Conservation (phyloP, 2,113 vertebrate genomes). For the Illadopsis cleaveri region DNA sequence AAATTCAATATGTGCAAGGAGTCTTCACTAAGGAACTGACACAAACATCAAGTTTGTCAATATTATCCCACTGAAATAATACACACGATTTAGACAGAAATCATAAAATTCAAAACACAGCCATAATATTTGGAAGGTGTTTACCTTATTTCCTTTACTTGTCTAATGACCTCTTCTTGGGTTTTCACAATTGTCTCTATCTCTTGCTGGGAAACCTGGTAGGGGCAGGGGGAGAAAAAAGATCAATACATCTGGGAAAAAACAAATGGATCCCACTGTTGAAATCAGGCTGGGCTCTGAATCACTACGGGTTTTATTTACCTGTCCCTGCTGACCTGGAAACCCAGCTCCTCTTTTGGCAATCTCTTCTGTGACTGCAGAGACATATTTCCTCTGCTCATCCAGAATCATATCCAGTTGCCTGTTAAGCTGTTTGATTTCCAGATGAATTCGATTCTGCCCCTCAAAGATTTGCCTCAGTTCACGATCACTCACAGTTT, state of each 20-base stretch:
- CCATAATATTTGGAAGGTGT: background rate
- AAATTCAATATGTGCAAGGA: background rate
- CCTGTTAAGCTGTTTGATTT: conserved; percentile 94
- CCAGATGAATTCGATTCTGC: conserved; percentile 93
- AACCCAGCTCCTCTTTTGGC: conserved; percentile 72
- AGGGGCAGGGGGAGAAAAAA: background rate
- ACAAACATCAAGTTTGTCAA: background rate
- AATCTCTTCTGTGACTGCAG: conserved; percentile 85
- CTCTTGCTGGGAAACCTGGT: conserved; percentile 79
- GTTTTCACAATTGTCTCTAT: conserved; percentile 77
- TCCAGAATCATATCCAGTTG: conserved; percentile 95
- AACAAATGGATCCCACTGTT: background rate
- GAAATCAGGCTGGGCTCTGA: background rate
- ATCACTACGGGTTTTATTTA: background rate
- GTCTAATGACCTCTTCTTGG: conserved; percentile 89
- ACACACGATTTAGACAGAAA: background rate
- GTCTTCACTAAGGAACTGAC: background rate
- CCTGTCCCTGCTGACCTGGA: conserved; percentile 79
- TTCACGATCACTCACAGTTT: conserved; percentile 88
- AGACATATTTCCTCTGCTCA: conserved; percentile 90
- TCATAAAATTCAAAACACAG: background rate
- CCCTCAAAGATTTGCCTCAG: conserved; percentile 96
- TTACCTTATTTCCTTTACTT: conserved; percentile 89
- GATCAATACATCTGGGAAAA: background rate
- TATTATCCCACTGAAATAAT: background rate